Conservation (phyloP, 1,140 invertebrate species). For the Hesperophylax magnus region DNA sequence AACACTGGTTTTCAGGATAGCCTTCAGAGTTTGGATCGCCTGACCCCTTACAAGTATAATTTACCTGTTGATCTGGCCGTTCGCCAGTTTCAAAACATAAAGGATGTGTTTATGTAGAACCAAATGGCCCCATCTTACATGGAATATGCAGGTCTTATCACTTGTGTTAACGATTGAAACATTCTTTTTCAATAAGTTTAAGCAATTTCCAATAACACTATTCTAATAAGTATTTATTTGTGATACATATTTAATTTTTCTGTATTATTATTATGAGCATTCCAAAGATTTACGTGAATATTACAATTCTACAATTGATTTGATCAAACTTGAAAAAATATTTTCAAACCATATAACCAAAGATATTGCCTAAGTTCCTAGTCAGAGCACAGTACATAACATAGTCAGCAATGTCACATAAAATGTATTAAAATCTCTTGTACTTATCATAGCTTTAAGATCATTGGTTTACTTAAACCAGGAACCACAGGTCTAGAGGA, state of each 20-base stretch:
- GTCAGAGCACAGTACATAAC: neutral
- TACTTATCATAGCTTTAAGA: neutral
- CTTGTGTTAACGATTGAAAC: neutral
- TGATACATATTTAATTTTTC: conserved; percentile 14
- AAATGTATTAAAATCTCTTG: neutral
- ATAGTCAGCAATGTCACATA: neutral
- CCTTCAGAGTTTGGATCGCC: conserved; percentile 88
- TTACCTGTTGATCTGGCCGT: conserved; percentile 96
- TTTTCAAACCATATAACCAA: conserved; percentile 4
- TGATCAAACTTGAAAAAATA: neutral
- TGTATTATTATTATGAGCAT: neutral
- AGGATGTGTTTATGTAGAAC: conserved; percentile 89
- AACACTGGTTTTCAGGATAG: conserved; percentile 98
- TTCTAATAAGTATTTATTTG: neutral
- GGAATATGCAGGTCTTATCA: neutral
- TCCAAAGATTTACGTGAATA: conserved; percentile 21
- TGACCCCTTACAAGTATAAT: conserved; percentile 91
- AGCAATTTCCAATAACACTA: neutral
- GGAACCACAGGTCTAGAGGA: neutral
- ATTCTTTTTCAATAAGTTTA: conserved; percentile 1
- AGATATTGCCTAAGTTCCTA: conserved; percentile 13
- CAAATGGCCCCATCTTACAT: neutral
- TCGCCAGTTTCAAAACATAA: conserved; percentile 96
- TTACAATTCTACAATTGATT: neutral
- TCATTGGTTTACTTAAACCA: neutral